Evolutionary conservation across 2,888 invertebrate genomes (phyloP).

Genomic region (Adela reaumurella): DNA sequence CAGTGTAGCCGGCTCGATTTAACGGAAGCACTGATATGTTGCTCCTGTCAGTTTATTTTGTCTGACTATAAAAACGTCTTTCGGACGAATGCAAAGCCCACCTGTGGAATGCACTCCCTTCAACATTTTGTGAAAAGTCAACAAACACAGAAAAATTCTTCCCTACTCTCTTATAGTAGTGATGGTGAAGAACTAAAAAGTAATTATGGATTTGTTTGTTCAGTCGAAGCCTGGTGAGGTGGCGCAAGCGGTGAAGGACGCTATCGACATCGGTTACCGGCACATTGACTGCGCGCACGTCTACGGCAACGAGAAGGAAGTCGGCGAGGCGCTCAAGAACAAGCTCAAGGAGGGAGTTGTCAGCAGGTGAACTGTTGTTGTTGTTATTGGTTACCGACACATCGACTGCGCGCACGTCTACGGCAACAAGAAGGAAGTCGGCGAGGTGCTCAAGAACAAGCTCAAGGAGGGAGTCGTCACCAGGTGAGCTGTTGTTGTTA

Average conservation of each 20-base stretch:
- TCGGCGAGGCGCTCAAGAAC: conserved; percentile 60
- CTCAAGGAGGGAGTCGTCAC: conserved; percentile 54
- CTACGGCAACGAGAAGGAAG: conserved; percentile 68
- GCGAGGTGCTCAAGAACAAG: conserved; percentile 53
- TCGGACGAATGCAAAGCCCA: too few species aligned
- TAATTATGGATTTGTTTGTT: too few species aligned
- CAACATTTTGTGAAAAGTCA: too few species aligned
- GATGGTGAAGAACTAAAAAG: too few species aligned
- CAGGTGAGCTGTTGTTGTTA: too few species aligned
- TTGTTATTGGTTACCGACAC: conserved; percentile 64
- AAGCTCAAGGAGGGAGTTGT: conserved; percentile 61
- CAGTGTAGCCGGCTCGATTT: too few species aligned
- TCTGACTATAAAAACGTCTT: too few species aligned
- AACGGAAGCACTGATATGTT: too few species aligned
- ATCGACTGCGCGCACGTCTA: conserved; percentile 64
- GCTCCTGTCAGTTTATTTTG: too few species aligned
- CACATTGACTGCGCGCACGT: conserved; percentile 70
- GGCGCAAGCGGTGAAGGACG: conserved; percentile 63
- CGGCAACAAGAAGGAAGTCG: conserved; percentile 62
- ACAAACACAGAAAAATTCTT: too few species aligned
- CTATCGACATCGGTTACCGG: conserved; percentile 72
- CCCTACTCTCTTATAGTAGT: too few species aligned
- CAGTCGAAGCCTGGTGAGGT: conserved; percentile 65
- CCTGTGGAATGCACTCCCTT: too few species aligned
- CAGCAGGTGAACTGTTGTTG: conserved; percentile 64